A percentile compares a stretch with the other conserved stretches of the same genome.
These are phyloP conservation scores for Rhimphoctona megacephalus DNA, from an alignment of 2,888 invertebrate species.

Conservation along the genomic window DNA sequence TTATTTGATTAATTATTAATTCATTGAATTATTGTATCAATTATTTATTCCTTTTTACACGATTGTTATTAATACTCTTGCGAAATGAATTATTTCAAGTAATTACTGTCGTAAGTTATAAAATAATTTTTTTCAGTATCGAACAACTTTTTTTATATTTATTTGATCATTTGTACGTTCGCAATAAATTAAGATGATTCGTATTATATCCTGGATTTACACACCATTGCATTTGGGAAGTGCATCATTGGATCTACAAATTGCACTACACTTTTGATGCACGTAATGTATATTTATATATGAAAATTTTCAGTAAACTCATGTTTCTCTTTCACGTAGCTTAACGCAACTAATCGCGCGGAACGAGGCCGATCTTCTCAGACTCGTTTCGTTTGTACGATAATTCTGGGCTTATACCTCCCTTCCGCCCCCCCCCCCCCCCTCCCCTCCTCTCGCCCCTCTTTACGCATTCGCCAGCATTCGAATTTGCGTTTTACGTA, in stretches of 20 bases:
- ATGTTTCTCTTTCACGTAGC: constrained; percentile 52
- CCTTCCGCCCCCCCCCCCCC: not conserved
- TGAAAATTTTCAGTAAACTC: constrained; percentile 49
- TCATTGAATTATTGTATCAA: not conserved
- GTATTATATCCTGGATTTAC: constrained; percentile 4
- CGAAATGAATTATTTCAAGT: not conserved
- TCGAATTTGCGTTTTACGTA: constrained; percentile 10
- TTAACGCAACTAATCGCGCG: constrained; percentile 61
- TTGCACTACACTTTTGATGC: constrained; percentile 8
- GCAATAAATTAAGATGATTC: not conserved
- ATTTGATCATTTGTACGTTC: not conserved
- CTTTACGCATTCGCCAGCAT: not conserved
- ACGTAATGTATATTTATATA: constrained; percentile 25
- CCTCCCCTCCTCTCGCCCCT: not conserved
- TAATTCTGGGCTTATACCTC: constrained; percentile 54
- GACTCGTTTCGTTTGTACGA: constrained; percentile 63
- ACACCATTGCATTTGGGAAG: constrained; percentile 19
- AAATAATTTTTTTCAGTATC: not conserved
- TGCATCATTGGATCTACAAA: constrained; percentile 33
- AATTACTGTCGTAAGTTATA: not conserved
- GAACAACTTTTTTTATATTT: not conserved
- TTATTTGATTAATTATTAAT: not conserved
- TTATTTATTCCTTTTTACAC: not conserved
- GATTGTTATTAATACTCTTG: not conserved
- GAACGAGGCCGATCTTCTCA: constrained; percentile 61